Percentiles rank a stretch among this genome's conserved stretches.
phyloP scores from a whole-genome alignment of 2,113 vertebrate species.

The Antennarius striatus region DNA sequence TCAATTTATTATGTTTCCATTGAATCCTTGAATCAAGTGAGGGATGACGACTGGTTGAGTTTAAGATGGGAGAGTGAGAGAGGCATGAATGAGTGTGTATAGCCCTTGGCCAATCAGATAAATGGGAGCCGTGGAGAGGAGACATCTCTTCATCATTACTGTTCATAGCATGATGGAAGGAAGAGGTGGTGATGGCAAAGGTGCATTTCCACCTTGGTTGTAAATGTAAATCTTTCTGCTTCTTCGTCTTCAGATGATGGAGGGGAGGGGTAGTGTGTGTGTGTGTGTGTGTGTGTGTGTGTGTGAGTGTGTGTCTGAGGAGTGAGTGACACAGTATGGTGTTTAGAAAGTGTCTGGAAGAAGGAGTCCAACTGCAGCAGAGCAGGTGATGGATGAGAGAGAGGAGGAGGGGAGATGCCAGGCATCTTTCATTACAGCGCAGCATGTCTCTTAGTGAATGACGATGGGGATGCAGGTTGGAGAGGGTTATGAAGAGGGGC shows the following conservation, averaged over 20 bases:
- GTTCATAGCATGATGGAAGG: constrained; percentile 73
- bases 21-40: constrained; percentile 13
- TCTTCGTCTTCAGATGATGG: constrained; percentile 48
- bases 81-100: constrained; percentile 45
- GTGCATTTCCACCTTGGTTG: constrained; percentile 62
- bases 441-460: constrained; percentile 54
- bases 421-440: constrained; percentile 61
- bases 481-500: constrained; percentile 16
- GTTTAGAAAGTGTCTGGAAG: constrained; percentile 36
- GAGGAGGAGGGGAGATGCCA: constrained; percentile 41
- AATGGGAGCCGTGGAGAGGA: constrained; percentile 76
- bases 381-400: constrained; percentile 53
- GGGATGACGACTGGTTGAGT: constrained; percentile 27
- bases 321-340: constrained; percentile 16
- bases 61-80: constrained; percentile 36
- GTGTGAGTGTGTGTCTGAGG: constrained; percentile 13
- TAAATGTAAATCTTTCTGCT: constrained; percentile 72
- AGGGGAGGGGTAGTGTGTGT: background rate
- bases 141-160: constrained; percentile 81
- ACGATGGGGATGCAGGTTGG: constrained; percentile 43
- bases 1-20: constrained; percentile 38
- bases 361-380: constrained; percentile 32
- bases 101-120: constrained; percentile 67
- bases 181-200: constrained; percentile 42
- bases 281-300: constrained; percentile 10